A percentile compares a stretch with the other conserved stretches of the same genome.
Evolutionary conservation across 2,113 vertebrate genomes (phyloP).

Genomic region (Chloropsis cyanopogon): DNA sequence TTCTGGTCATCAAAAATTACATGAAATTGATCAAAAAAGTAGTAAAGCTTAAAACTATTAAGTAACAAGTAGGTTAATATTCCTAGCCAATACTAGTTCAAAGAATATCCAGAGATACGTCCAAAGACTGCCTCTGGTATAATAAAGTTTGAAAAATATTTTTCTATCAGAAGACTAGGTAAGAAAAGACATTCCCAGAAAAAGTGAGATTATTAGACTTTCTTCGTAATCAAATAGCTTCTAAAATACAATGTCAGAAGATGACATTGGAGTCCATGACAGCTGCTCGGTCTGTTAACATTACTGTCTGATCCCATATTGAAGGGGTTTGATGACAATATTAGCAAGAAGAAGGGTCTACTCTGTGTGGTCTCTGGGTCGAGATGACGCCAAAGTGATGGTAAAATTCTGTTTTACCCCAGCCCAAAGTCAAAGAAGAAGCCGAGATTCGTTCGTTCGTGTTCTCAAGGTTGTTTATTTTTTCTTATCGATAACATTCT

Average conservation of each 20-base stretch:
- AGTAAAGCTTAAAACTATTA: neutral
- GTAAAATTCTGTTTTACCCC: no score
- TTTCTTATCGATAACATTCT: no score
- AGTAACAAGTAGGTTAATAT: neutral
- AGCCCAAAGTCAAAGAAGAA: no score
- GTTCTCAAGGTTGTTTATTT: no score
- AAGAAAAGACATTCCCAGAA: neutral
- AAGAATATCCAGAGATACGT: neutral
- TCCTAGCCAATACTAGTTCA: neutral
- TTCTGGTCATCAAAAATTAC: neutral
- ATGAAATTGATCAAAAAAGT: neutral
- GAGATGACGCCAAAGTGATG: no score
- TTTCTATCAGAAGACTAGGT: neutral
- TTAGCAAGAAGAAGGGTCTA: neutral
- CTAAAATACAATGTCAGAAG: neutral
- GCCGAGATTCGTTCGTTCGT: no score
- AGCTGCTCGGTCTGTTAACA: neutral
- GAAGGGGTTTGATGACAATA: neutral
- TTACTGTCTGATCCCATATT: neutral
- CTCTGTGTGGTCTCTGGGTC: no score
- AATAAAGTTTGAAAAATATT: neutral
- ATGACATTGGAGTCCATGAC: neutral
- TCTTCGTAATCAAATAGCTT: neutral
- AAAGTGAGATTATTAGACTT: neutral
- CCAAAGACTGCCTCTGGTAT: neutral